Conservation (phyloP, 2,888 invertebrate species). For the Heteromurus nitidus region DNA sequence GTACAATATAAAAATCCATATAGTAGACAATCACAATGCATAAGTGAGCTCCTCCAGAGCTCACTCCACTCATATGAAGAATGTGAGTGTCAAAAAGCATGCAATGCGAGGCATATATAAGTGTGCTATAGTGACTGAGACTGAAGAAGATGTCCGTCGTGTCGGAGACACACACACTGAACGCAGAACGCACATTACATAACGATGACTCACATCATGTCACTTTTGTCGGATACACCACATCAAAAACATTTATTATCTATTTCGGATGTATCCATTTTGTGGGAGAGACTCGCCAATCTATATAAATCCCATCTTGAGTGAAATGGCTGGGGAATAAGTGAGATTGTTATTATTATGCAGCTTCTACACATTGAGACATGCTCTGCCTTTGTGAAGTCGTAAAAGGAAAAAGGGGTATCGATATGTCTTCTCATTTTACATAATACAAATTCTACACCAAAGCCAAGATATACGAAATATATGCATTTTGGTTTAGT, state of each 20-base stretch:
- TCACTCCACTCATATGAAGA: neutral
- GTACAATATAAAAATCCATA: constrained; percentile 4
- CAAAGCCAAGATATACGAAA: too few species aligned
- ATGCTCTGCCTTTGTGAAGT: too few species aligned
- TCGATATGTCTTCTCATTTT: too few species aligned
- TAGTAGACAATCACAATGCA: constrained; percentile 22
- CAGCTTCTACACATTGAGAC: too few species aligned
- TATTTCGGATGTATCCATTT: constrained; percentile 33
- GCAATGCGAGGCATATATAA: constrained; percentile 24
- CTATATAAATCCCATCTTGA: too few species aligned
- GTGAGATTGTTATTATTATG: too few species aligned
- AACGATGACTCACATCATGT: constrained; percentile 54
- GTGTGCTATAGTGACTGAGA: constrained; percentile 14
- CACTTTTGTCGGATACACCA: constrained; percentile 54
- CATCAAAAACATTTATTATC: constrained; percentile 57
- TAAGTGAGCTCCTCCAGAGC: too few species aligned
- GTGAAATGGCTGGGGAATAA: too few species aligned
- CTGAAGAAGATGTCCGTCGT: constrained; percentile 9
- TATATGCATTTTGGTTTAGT: neutral
- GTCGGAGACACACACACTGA: neutral
- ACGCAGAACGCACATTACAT: constrained; percentile 29
- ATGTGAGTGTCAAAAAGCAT: constrained; percentile 43
- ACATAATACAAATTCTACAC: too few species aligned
- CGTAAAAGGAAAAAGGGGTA: too few species aligned
- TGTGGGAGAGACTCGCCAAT: constrained; percentile 6